phyloP scores from a whole-genome alignment of 2,113 vertebrate species.

The Neoarius graeffei region DNA sequence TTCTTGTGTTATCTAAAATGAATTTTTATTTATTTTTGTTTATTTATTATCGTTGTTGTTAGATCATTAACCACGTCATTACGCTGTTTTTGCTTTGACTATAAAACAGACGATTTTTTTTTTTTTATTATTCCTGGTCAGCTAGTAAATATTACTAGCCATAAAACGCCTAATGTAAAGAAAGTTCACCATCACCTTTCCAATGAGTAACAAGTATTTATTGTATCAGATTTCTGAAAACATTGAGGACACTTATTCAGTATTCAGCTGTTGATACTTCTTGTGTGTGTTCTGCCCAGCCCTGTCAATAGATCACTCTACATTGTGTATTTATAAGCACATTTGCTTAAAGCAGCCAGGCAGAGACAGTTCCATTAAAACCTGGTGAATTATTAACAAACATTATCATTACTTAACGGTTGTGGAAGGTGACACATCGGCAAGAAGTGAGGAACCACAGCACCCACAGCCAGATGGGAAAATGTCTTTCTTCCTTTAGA shows the following conservation, averaged over 20 bases:
- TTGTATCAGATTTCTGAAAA: no score
- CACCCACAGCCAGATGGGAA: neutral
- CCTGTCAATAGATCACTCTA: neutral
- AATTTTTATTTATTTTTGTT: neutral
- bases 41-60: neutral
- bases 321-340: constrained; percentile 31
- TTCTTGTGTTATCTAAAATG: neutral
- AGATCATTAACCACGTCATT: neutral
- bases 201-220: neutral
- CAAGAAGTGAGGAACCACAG: neutral
- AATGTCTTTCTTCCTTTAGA: neutral
- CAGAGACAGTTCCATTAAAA: constrained; percentile 34
- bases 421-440: neutral
- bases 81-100: neutral
- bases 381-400: constrained; percentile 24
- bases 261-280: neutral
- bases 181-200: neutral
- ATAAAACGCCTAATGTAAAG: no score
- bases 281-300: neutral
- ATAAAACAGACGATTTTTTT: neutral
- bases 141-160: neutral
- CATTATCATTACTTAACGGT: constrained; percentile 28
- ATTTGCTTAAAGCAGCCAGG: constrained; percentile 26
- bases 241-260: neutral
- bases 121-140: neutral